Percentiles rank a stretch among this genome's conserved stretches.
These are phyloP conservation scores for Drosophila athabasca DNA, from an alignment of 1,140 invertebrate genomes.

Conservation along the genomic window DNA sequence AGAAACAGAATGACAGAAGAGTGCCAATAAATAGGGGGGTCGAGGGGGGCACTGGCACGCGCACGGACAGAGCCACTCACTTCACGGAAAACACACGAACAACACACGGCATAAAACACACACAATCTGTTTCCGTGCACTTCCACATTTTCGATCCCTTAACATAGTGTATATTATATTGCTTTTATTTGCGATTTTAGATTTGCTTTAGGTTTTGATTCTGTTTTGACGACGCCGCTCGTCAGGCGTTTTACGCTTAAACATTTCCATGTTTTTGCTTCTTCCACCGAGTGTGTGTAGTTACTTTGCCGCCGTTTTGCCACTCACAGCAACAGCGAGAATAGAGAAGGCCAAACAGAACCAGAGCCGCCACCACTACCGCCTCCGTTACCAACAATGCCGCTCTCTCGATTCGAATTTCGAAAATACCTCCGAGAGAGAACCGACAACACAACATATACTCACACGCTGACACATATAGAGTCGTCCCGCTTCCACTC, in stretches of 20 bases:
- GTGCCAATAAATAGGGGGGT: background rate
- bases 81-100: background rate
- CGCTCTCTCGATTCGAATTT: constrained; percentile 62
- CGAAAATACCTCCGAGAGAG: constrained; percentile 50
- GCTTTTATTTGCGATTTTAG: constrained; percentile 35
- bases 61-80: no score
- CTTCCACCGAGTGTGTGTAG: constrained; percentile 45
- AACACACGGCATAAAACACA: constrained; percentile 33
- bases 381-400: constrained; percentile 15
- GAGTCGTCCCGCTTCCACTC: constrained; percentile 52
- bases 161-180: constrained; percentile 10
- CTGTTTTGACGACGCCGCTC: constrained; percentile 24
- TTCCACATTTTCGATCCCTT: constrained; percentile 11
- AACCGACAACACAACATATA: constrained; percentile 12
- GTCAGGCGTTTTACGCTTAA: constrained; percentile 46
- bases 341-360: constrained; percentile 51
- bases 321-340: constrained; percentile 70
- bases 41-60: no score
- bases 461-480: constrained; percentile 33
- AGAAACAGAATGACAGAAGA: constrained; percentile 8
- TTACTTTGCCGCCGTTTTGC: constrained; percentile 80
- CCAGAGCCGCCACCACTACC: constrained; percentile 33
- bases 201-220: constrained; percentile 29
- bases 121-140: constrained; percentile 27
- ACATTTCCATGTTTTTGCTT: constrained; percentile 35